Evolutionary conservation across 2,888 invertebrate genomes (phyloP).

Genomic region (Caradrina kadenii): DNA sequence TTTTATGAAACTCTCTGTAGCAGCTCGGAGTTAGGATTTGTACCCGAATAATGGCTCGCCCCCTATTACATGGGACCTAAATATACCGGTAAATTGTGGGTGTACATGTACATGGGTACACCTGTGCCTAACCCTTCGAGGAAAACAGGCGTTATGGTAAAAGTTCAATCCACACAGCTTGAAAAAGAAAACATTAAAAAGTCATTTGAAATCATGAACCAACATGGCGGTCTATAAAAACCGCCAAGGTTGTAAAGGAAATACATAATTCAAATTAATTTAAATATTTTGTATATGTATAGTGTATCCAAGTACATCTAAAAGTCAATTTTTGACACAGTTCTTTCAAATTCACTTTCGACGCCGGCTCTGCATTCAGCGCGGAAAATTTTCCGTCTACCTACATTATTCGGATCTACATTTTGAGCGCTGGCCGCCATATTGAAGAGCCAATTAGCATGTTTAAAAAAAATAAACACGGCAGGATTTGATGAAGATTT

Average conservation of each 20-base stretch:
- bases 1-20: too few relatives aligned
- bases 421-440: constrained; percentile 45
- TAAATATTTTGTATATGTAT: constrained; percentile 46
- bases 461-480: constrained; percentile 32
- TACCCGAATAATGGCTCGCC: too few relatives aligned
- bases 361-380: constrained; percentile 23
- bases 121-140: too few relatives aligned
- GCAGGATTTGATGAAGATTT: not conserved
- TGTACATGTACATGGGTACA: too few relatives aligned
- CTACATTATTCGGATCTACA: constrained; percentile 13
- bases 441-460: constrained; percentile 63
- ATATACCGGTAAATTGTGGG: too few relatives aligned
- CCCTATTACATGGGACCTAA: too few relatives aligned
- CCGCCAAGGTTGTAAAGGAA: constrained; percentile 11
- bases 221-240: not conserved
- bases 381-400: constrained; percentile 46
- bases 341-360: constrained; percentile 65
- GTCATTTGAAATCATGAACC: too few relatives aligned
- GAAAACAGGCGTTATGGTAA: too few relatives aligned
- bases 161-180: too few relatives aligned
- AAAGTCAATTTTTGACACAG: constrained; percentile 68
- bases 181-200: too few relatives aligned
- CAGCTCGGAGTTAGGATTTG: too few relatives aligned
- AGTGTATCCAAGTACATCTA: constrained; percentile 54
- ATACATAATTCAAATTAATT: constrained; percentile 58